Percentiles rank a stretch among this genome's conserved stretches.
Conservation (phyloP, 2,888 invertebrate species). For the Phortica okadai region DNA sequence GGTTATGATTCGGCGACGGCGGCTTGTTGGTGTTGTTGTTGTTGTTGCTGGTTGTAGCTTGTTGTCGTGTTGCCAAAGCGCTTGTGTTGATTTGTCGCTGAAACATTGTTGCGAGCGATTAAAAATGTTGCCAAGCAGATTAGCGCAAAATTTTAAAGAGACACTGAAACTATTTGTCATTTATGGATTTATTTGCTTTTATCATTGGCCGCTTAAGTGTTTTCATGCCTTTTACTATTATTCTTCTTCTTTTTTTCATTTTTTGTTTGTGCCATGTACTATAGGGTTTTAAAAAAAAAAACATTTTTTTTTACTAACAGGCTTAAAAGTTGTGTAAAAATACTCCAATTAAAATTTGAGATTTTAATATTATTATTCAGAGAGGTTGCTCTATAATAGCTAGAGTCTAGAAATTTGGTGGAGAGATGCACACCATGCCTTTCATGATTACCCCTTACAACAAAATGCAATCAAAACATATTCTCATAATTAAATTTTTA, state of each 20-base stretch:
- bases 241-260: neutral
- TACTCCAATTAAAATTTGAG: too few species aligned
- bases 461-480: too few species aligned
- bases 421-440: too few species aligned
- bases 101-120: constrained; percentile 60
- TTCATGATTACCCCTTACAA: too few species aligned
- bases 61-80: constrained; percentile 22
- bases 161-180: constrained; percentile 29
- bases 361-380: too few species aligned
- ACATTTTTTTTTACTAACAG: too few species aligned
- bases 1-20: neutral
- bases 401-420: too few species aligned
- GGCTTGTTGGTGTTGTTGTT: neutral
- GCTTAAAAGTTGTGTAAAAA: too few species aligned
- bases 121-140: constrained; percentile 53
- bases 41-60: neutral
- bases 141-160: constrained; percentile 32
- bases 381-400: too few species aligned
- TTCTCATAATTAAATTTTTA: neutral
- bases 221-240: neutral
- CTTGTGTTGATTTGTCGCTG: constrained; percentile 61
- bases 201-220: neutral
- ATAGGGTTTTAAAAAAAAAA: too few species aligned
- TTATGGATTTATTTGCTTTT: constrained; percentile 26
- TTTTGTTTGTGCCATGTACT: too few species aligned